Evolutionary conservation across 2,797 vertebrate genomes (phyloP), one percentile per base, ranked within the genome.

Genomic region (Jordanella pulchra): DNA sequence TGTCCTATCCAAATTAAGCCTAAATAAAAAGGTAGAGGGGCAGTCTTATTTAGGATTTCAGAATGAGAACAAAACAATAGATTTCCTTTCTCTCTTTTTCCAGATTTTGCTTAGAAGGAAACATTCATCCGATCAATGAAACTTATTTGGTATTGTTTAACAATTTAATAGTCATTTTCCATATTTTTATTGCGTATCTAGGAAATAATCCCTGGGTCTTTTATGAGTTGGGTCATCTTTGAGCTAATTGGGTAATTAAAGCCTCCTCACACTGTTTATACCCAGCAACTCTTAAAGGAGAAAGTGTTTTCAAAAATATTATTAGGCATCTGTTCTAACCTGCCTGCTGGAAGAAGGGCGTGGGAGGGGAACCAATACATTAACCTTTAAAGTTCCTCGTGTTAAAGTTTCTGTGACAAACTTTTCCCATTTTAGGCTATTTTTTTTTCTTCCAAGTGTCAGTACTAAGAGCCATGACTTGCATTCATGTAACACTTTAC

Each of bases 281-380:
- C 55, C 63, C 17, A 72, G 21, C 28, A 67, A 64, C 35, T 32
- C 4, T 35, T 67, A 28, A 35, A n/a, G 58, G 18, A 61, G 48
- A 69, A 81, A 67, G 9, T 0, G 39, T 32, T 65, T 76, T 64
- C 5, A 51, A 68, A 71, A 78, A 67, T 50, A 44, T 45, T 61
- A 21, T 35, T 45, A 56, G 56, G 30, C 13, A 63, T 87, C 75
- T 82, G 83, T 77, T 76, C 68, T n/a, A 81, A 80, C 82, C 68
- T 88, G 78, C 67, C 68, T 61, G 53, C 15, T 54, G 70, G 18
- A 27, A 18, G 39, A 42, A 30, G 27, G 27, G 39, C 45, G 17
- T 53, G 61, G 64, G 73, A 54, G 67, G 54, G 27, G 56, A 64
- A 42, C 44, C 39, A 14, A 64, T 64, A 25, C 39, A 27, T 64